Evolutionary conservation across 2,797 vertebrate species (phyloP).

Genomic region (Manis crassicaudata): DNA sequence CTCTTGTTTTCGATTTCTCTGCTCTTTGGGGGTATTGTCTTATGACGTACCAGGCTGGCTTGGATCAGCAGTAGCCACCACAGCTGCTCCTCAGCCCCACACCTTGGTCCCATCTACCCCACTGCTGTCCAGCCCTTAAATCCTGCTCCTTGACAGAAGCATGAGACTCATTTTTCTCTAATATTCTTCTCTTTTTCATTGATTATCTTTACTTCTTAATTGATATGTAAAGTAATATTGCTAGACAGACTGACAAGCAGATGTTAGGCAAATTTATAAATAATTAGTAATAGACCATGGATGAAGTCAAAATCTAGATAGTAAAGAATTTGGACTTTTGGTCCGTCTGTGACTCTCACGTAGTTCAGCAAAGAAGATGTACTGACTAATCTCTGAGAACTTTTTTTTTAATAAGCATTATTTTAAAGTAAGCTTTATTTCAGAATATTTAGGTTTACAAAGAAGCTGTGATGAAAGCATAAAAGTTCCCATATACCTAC

Average conservation of each 20-base stretch:
- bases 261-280: background rate
- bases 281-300: background rate
- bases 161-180: background rate
- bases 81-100: background rate
- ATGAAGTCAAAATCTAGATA: background rate
- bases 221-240: background rate
- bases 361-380: background rate
- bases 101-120: background rate
- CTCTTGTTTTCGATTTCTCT: background rate
- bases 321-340: background rate
- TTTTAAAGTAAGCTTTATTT: background rate
- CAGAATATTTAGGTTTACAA: background rate
- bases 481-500: background rate
- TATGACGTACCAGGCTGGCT: background rate
- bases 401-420: background rate
- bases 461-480: background rate
- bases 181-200: background rate
- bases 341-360: background rate
- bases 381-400: background rate
- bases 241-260: background rate
- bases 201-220: background rate
- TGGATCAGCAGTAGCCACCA: background rate
- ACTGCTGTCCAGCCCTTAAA: background rate
- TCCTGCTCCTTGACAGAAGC: background rate
- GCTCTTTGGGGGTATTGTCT: background rate